Evolutionary conservation across 2,888 invertebrate species (phyloP).

Genomic region (Hydropsyche betteni): DNA sequence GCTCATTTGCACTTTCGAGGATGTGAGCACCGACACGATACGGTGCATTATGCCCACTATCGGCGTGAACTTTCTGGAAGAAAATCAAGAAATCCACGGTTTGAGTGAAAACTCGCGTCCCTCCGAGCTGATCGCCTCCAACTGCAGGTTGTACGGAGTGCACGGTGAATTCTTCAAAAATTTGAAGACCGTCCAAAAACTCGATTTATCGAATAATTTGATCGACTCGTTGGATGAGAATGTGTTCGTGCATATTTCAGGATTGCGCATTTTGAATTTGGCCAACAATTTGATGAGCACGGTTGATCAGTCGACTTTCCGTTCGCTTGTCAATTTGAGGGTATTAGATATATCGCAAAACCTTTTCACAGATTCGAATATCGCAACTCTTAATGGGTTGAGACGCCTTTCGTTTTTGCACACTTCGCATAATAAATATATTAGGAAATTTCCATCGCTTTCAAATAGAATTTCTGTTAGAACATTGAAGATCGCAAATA

Average conservation of each 20-base stretch:
- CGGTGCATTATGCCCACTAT: background rate
- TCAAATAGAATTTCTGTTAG: background rate
- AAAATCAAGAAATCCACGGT: background rate
- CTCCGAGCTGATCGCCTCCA: background rate
- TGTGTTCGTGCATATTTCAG: background rate
- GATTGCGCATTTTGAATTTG: background rate
- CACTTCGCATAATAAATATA: background rate
- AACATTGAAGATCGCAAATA: background rate
- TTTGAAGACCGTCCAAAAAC: background rate
- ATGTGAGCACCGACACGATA: background rate
- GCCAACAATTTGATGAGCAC: background rate
- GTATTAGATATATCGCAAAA: background rate
- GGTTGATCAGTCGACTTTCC: background rate
- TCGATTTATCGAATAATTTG: background rate
- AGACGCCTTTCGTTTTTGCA: background rate
- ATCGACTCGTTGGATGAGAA: background rate
- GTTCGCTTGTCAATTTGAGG: background rate
- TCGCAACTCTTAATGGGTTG: background rate
- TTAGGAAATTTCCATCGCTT: background rate
- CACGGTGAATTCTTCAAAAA: background rate
- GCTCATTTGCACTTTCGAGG: constrained; percentile 1
- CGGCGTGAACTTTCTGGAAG: background rate
- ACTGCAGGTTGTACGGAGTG: background rate
- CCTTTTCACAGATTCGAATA: background rate
- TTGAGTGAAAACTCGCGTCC: too few species aligned